A percentile compares a stretch with the other conserved stretches of the same genome.
These are phyloP conservation scores for Galagoides demidoff DNA, from an alignment of 2,797 vertebrate species.

Conservation along the genomic window DNA sequence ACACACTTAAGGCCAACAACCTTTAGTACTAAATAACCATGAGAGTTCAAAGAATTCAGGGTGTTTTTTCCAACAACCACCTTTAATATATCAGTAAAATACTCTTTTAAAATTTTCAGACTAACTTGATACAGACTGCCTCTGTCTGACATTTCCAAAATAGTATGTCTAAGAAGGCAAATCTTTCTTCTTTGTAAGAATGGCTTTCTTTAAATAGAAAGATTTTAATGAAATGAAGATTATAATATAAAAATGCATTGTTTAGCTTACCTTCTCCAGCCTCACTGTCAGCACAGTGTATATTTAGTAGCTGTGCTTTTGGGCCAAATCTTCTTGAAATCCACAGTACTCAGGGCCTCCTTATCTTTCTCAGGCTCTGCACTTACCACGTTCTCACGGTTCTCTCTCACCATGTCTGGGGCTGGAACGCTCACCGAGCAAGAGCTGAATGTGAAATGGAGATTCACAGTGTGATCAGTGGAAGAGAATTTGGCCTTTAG, in stretches of 20 bases:
- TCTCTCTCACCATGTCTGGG: constrained; percentile 1
- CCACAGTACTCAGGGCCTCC: not conserved
- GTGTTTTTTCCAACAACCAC: not conserved
- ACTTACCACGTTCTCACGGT: not conserved
- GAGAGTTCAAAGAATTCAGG: not conserved
- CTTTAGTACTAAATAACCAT: constrained; percentile 54
- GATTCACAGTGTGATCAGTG: not conserved
- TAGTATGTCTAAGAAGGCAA: constrained; percentile 24
- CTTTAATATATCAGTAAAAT: constrained; percentile 28
- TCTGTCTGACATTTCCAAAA: not conserved
- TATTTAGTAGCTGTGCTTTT: constrained; percentile 1
- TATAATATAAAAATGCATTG: constrained; percentile 4
- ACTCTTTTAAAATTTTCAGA: not conserved
- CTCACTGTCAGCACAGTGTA: not conserved
- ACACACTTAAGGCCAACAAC: not conserved
- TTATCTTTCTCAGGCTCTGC: not conserved
- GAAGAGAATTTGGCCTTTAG: constrained; percentile 57
- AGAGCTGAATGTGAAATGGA: constrained; percentile 54
- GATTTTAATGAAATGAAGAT: not conserved
- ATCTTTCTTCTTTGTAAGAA: not conserved
- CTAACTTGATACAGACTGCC: constrained; percentile 1
- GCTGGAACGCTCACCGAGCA: not conserved
- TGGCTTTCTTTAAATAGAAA: constrained; percentile 24
- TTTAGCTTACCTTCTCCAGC: not conserved
- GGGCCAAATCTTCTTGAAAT: not conserved